These are phyloP conservation scores for Trichopria drosophilae DNA, from an alignment of 2,888 invertebrate species.

Conservation along the genomic window DNA sequence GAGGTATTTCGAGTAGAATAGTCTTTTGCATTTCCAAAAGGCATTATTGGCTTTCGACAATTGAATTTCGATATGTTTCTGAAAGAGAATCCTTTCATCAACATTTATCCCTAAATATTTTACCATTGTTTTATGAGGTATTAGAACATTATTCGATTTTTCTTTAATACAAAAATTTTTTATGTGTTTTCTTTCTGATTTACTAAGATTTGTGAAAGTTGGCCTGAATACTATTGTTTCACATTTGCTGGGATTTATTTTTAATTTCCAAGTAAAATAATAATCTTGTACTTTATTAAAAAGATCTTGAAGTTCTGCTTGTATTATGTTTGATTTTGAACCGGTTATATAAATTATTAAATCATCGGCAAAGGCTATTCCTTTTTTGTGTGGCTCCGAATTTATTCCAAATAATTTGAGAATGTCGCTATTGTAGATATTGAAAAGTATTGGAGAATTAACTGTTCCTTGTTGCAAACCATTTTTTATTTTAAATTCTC, in stretches of 20 bases:
- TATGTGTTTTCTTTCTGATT: too few relatives aligned
- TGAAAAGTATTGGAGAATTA: conserved; percentile 25
- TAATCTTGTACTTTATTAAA: conserved; percentile 20
- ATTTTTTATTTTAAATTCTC: conserved; percentile 9
- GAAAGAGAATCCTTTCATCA: background rate
- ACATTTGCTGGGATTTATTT: conserved; percentile 23
- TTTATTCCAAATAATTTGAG: conserved; percentile 17
- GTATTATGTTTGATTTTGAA: background rate
- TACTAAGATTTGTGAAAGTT: background rate
- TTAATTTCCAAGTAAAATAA: conserved; percentile 28
- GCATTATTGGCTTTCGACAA: conserved; percentile 1
- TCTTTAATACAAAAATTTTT: too few relatives aligned
- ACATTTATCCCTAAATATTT: conserved; percentile 2
- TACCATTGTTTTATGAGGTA: conserved; percentile 6
- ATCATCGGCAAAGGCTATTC: conserved; percentile 30
- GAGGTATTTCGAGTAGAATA: background rate
- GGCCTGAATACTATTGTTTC: conserved; percentile 27
- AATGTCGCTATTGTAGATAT: conserved; percentile 30
- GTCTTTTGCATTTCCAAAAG: background rate
- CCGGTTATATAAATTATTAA: conserved; percentile 16
- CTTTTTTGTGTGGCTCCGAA: background rate
- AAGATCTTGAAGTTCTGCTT: conserved; percentile 6
- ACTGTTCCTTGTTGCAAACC: conserved; percentile 23
- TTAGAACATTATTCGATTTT: background rate
- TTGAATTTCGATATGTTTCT: conserved; percentile 2